phyloP scores from a whole-genome alignment of 2,888 invertebrate genomes.

The Drosophila vallismaia region DNA sequence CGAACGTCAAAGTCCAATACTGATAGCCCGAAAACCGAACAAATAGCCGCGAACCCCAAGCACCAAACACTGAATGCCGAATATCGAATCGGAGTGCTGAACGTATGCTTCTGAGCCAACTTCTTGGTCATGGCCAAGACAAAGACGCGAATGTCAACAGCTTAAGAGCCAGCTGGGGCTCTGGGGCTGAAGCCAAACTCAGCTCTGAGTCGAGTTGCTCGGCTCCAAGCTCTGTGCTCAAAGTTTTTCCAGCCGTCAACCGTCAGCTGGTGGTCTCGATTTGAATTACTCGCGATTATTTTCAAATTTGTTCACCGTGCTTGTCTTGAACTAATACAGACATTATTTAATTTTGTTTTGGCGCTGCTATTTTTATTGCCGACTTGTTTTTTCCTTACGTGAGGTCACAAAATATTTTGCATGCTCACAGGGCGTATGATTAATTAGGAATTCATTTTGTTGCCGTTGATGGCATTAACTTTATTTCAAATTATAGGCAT shows the following conservation, averaged over 20 bases:
- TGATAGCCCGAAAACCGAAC: constrained; percentile 15
- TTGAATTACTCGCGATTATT: constrained; percentile 69
- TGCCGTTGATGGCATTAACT: constrained; percentile 15
- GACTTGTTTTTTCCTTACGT: constrained; percentile 26
- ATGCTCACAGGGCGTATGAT: constrained; percentile 54
- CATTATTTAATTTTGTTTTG: constrained; percentile 59
- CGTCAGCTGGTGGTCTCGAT: constrained; percentile 48
- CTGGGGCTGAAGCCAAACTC: constrained; percentile 4
- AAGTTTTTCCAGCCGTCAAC: constrained; percentile 43
- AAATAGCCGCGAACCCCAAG: constrained; percentile 3
- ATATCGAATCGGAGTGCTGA: constrained; percentile 39
- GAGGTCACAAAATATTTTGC: constrained; percentile 70
- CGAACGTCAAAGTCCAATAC: constrained; percentile 28
- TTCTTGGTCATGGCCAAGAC: constrained; percentile 75
- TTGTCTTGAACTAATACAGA: constrained; percentile 54
- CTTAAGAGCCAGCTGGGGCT: constrained; percentile 20
- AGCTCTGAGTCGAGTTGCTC: constrained; percentile 14
- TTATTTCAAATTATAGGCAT: constrained; percentile 29
- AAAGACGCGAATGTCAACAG: constrained; percentile 74
- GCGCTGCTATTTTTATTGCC: constrained; percentile 28
- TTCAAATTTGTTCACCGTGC: constrained; percentile 59
- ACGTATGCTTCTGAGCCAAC: constrained; percentile 59
- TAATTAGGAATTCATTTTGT: constrained; percentile 66
- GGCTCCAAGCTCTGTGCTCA: constrained; percentile 30
- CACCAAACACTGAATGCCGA: constrained; percentile 20